These are phyloP conservation scores for Pagrus major DNA, from an alignment of 2,113 vertebrate genomes.

Conservation along the genomic window DNA sequence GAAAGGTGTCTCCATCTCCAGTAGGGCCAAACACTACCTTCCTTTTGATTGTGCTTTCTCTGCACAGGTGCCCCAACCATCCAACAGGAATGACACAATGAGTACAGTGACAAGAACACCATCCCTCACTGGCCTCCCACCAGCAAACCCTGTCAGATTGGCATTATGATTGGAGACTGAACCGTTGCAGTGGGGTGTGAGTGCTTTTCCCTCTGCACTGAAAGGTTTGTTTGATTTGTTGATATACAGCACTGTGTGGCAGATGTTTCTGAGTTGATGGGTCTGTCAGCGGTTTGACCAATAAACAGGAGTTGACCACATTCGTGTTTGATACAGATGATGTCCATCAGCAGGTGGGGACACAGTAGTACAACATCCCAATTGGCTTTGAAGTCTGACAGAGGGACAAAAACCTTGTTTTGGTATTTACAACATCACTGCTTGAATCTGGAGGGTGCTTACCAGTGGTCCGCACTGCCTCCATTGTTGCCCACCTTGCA, in stretches of 20 bases:
- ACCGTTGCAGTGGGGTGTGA: not conserved
- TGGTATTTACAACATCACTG: not conserved
- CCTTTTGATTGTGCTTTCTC: not conserved
- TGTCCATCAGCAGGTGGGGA: not conserved
- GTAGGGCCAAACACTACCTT: not conserved
- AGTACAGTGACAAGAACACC: not conserved
- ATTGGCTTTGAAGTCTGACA: not conserved
- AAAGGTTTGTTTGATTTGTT: conserved; percentile 40
- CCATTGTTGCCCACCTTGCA: not conserved
- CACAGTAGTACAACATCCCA: not conserved
- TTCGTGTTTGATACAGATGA: conserved; percentile 23
- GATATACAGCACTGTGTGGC: conserved; percentile 8
- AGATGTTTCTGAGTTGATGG: conserved; percentile 36
- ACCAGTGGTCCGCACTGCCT: not conserved
- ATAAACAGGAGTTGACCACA: conserved; percentile 31
- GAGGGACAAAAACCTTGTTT: not conserved
- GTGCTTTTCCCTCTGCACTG: conserved; percentile 13
- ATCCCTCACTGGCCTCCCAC: not conserved
- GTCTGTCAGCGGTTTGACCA: conserved; percentile 18
- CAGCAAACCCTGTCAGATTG: conserved; percentile 1
- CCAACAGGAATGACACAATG: not conserved
- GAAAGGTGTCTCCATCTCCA: not conserved
- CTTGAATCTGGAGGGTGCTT: not conserved
- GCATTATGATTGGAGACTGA: not conserved
- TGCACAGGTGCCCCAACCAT: not conserved